phyloP scores from a whole-genome alignment of 92 coral and sea anemone species.

The Porites rus region DNA sequence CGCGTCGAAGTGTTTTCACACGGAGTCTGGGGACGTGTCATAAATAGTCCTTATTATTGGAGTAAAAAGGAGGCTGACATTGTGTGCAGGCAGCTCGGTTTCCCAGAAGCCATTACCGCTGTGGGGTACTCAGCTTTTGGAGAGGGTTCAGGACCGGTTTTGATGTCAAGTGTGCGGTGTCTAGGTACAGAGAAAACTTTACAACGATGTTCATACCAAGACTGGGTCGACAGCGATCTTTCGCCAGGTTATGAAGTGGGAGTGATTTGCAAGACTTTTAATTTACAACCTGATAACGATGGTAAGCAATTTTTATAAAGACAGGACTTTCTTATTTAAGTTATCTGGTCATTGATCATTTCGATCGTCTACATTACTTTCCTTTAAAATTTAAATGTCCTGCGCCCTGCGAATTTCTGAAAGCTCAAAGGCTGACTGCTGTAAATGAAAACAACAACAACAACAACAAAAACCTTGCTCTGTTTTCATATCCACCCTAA shows the following conservation, averaged over 20 bases:
- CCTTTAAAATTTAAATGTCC: too few species aligned
- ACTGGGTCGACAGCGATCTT: not conserved
- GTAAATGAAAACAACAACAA: too few species aligned
- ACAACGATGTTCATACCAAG: conserved; percentile 1
- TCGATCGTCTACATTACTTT: not conserved
- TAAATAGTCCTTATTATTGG: not conserved
- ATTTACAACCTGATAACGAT: not conserved
- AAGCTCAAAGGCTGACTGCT: too few species aligned
- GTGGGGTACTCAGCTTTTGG: conserved; percentile 1
- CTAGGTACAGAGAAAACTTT: conserved; percentile 11
- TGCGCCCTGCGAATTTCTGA: too few species aligned
- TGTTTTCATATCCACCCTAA: too few species aligned
- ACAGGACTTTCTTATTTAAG: not conserved
- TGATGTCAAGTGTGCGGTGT: conserved; percentile 16
- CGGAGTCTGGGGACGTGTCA: conserved; percentile 40
- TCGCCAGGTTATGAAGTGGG: not conserved
- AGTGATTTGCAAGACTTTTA: conserved; percentile 24
- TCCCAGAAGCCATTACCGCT: conserved; percentile 13
- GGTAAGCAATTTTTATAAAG: not conserved
- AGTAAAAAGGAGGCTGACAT: conserved; percentile 18
- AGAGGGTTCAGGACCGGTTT: conserved; percentile 10
- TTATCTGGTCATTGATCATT: not conserved
- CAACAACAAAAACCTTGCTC: too few species aligned
- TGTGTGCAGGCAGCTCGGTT: conserved; percentile 30
- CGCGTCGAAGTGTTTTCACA: conserved; percentile 21